Percentiles rank a stretch among this genome's conserved stretches.
phyloP scores from a whole-genome alignment of 2,888 invertebrate species.

The Silvanus unidentatus region DNA sequence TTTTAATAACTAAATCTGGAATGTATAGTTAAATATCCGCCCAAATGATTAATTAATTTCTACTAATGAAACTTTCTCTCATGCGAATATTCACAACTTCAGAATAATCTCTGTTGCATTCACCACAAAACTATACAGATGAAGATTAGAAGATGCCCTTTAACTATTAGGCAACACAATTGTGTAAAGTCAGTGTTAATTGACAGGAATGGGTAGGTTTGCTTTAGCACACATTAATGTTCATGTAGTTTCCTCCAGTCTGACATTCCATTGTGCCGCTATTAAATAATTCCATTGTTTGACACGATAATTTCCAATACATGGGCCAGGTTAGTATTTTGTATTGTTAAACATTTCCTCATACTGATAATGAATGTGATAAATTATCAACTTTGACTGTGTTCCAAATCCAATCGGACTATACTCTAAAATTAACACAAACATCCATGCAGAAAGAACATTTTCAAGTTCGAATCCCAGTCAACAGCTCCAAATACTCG shows the following conservation, averaged over 20 bases:
- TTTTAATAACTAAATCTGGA: no score
- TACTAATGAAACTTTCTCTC: neutral
- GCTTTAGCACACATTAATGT: conserved; percentile 7
- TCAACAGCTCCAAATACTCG: neutral
- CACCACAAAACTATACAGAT: no score
- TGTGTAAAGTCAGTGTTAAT: conserved; percentile 3
- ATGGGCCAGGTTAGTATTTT: neutral
- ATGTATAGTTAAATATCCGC: no score
- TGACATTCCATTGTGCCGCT: conserved; percentile 9
- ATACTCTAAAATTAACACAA: no score
- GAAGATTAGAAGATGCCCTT: no score
- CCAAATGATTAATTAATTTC: neutral
- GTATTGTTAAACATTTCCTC: neutral
- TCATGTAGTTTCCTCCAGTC: conserved; percentile 6
- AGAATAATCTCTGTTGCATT: conserved; percentile 1
- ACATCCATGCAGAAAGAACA: no score
- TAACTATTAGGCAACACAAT: no score
- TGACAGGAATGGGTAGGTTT: conserved; percentile 8
- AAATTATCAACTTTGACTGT: no score
- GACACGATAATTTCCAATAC: neutral
- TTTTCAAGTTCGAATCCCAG: neutral
- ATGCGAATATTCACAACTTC: neutral
- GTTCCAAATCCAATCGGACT: no score
- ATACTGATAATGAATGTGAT: no score
- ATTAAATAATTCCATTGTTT: conserved; percentile 12